Conservation (phyloP, 1,140 invertebrate genomes). For the Drosophila truncata region DNA sequence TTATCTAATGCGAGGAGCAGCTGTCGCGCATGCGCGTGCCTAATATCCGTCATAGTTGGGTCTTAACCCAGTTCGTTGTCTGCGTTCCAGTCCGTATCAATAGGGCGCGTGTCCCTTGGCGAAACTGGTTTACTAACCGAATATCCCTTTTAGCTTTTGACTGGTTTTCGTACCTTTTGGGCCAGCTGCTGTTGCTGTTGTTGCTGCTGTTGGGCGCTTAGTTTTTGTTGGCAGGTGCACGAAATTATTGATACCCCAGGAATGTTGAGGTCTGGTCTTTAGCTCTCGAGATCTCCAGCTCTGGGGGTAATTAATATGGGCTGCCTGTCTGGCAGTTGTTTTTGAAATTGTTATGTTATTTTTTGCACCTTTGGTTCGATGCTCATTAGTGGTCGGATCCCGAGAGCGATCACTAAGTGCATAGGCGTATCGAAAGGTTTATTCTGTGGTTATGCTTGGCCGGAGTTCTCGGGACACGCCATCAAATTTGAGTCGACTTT, state of each 20-base stretch:
- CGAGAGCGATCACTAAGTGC: conserved; percentile 46
- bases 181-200: conserved; percentile 41
- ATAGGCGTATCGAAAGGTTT: conserved; percentile 53
- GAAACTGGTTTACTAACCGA: conserved; percentile 63
- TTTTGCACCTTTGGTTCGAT: conserved; percentile 72
- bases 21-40: conserved; percentile 75
- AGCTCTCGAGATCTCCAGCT: conserved; percentile 5
- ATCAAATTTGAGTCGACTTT: conserved; percentile 4
- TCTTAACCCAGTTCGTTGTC: conserved; percentile 36
- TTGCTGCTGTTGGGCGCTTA: conserved; percentile 49
- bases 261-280: conserved; percentile 40
- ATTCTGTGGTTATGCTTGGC: conserved; percentile 50
- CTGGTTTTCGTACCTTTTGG: conserved; percentile 42
- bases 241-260: conserved; percentile 74
- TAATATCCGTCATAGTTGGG: conserved; percentile 62
- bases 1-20: conserved; percentile 65
- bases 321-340: conserved; percentile 21
- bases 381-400: conserved; percentile 71
- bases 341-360: conserved; percentile 56
- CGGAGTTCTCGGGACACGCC: conserved; percentile 1
- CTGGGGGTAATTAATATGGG: conserved; percentile 71
- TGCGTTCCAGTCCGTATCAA: conserved; percentile 26
- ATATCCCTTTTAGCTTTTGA: conserved; percentile 39
- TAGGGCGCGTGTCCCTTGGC: conserved; percentile 63
- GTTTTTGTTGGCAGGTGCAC: conserved; percentile 75